Conservation (phyloP, 2,797 vertebrate species). For the Kryptopterus vitreolus region DNA sequence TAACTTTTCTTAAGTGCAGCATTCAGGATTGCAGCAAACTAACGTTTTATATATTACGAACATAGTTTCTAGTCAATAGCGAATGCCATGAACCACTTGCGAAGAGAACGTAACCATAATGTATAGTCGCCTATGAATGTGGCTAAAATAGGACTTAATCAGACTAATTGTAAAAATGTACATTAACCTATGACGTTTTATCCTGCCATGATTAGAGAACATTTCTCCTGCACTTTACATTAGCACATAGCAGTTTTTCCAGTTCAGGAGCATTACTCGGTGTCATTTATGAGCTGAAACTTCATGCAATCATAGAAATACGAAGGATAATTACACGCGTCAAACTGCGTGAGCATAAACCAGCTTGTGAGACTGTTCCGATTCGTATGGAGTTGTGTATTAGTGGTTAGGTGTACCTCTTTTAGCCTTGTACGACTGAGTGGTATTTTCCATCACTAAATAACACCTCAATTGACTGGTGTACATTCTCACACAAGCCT, state of each 20-base stretch:
- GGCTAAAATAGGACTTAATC: neutral
- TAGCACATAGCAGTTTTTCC: neutral
- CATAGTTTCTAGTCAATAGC: no score
- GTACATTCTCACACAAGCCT: constrained; percentile 54
- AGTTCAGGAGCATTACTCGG: neutral
- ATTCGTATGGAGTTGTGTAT: constrained; percentile 60
- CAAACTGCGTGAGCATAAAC: neutral
- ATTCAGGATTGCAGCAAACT: no score
- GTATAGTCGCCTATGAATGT: no score
- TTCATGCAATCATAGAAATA: neutral
- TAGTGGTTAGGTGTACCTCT: constrained; percentile 22
- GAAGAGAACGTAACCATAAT: no score
- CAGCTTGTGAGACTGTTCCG: constrained; percentile 1
- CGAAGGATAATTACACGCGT: neutral
- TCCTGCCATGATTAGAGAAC: neutral
- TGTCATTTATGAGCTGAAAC: neutral
- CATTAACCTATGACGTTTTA: neutral
- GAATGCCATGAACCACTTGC: no score
- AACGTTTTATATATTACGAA: no score
- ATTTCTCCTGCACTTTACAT: neutral
- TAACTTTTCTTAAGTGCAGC: no score
- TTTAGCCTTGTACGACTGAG: constrained; percentile 24
- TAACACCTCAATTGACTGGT: constrained; percentile 77
- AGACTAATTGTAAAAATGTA: neutral
- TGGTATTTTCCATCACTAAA: constrained; percentile 75